A percentile compares a stretch with the other conserved stretches of the same genome.
Evolutionary conservation across 92 coral and sea anemone species (phyloP).

Genomic region (Bergia puertoricense): DNA sequence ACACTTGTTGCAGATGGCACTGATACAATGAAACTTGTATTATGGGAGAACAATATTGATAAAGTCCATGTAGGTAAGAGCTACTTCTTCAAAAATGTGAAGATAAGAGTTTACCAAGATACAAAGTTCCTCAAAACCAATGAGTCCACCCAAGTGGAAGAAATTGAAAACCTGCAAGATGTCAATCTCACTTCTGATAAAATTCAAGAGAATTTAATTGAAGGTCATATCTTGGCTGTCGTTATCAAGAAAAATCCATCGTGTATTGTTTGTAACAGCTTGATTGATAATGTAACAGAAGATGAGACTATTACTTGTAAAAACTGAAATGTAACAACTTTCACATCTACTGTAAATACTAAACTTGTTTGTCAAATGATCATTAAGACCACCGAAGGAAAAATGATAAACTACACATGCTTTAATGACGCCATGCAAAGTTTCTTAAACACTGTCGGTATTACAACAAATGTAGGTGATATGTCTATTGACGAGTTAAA

Average conservation of each 20-base stretch:
- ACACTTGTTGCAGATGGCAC: constrained; percentile 20
- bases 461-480: neutral
- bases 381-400: constrained; percentile 14
- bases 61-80: constrained; percentile 15
- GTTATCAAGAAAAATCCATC: neutral
- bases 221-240: neutral
- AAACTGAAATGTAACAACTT: constrained; percentile 4
- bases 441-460: neutral
- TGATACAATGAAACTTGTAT: constrained; percentile 6
- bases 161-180: constrained; percentile 3
- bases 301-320: constrained; percentile 7
- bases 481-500: constrained; percentile 2
- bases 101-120: constrained; percentile 11
- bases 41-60: constrained; percentile 23
- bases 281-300: neutral
- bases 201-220: neutral
- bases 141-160: constrained; percentile 16
- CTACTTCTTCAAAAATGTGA: constrained; percentile 23
- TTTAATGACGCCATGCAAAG: constrained; percentile 17
- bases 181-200: constrained; percentile 4
- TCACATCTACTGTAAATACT: constrained; percentile 1
- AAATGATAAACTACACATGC: constrained; percentile 14
- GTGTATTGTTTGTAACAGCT: constrained; percentile 8
- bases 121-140: constrained; percentile 28
- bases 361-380: neutral